Conservation (phyloP, 1,140 invertebrate genomes). For the Drosophila triauraria region DNA sequence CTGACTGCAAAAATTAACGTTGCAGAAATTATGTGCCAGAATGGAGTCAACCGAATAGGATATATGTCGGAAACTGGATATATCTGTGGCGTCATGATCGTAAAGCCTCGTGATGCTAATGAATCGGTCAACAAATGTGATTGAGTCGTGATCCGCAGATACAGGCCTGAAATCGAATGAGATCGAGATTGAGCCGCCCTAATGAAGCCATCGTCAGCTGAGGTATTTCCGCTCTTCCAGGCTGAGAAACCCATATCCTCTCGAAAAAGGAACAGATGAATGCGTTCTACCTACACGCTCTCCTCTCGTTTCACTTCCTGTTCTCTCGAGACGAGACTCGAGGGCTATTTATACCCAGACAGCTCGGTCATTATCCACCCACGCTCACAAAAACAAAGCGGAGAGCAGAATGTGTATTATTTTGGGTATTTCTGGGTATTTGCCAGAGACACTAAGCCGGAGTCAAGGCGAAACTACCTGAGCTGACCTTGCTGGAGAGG, state of each 20-base stretch:
- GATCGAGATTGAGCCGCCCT: constrained; percentile 27
- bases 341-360: constrained; percentile 65
- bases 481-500: constrained; percentile 10
- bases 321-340: constrained; percentile 2
- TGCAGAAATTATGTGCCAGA: constrained; percentile 65
- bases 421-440: constrained; percentile 54
- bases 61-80: constrained; percentile 2
- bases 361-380: constrained; percentile 51
- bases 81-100: constrained; percentile 11
- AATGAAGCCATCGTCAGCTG: constrained; percentile 24
- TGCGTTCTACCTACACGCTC: constrained; percentile 30
- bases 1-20: constrained; percentile 65
- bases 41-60: constrained; percentile 44
- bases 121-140: constrained; percentile 75
- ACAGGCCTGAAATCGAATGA: constrained; percentile 6
- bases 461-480: constrained; percentile 78
- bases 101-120: constrained; percentile 65
- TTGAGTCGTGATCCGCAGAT: constrained; percentile 70
- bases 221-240: constrained; percentile 20
- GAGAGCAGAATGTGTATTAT: constrained; percentile 29
- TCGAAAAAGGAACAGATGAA: constrained; percentile 1
- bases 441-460: constrained; percentile 50
- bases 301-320: constrained; percentile 71
- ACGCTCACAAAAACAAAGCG: constrained; percentile 19
- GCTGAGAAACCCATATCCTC: constrained; percentile 26